Conservation (phyloP, 2,888 invertebrate genomes). For the Germaria angustata region DNA sequence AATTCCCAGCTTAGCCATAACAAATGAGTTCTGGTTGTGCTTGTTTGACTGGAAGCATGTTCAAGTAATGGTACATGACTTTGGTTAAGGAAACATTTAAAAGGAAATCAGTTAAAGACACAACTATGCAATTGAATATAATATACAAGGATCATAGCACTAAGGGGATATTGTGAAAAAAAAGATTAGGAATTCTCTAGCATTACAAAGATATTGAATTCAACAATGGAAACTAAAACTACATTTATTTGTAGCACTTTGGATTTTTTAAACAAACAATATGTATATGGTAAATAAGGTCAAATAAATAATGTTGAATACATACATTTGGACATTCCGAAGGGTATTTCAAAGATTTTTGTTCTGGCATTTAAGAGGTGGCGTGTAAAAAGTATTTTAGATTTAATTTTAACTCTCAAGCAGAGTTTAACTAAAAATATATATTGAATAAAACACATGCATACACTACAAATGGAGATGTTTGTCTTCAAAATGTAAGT, state of each 20-base stretch:
- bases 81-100: slow-evolving; percentile 25
- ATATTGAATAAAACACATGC: too few relatives aligned
- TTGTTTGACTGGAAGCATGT: slow-evolving; percentile 13
- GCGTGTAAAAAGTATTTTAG: too few relatives aligned
- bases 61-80: slow-evolving; percentile 28
- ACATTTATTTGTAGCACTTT: slow-evolving; percentile 1
- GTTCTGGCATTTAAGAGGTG: too few relatives aligned
- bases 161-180: slow-evolving; percentile 50
- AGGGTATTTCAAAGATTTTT: too few relatives aligned
- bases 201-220: neutral
- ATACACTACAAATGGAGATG: too few relatives aligned
- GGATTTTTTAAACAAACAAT: neutral
- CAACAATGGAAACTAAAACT: slow-evolving; percentile 21
- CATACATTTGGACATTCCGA: too few relatives aligned
- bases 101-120: slow-evolving; percentile 44
- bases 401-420: too few relatives aligned
- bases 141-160: slow-evolving; percentile 58
- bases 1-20: slow-evolving; percentile 66
- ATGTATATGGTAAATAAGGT: neutral
- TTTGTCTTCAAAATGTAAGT: too few relatives aligned
- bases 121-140: slow-evolving; percentile 43
- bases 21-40: slow-evolving; percentile 56
- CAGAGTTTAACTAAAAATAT: too few relatives aligned
- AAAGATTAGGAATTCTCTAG: slow-evolving; percentile 37
- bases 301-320: too few relatives aligned